A percentile compares a stretch with the other conserved stretches of the same genome.
Evolutionary conservation across 2,888 invertebrate species (phyloP).

Genomic region (Azorinus chamasolen): DNA sequence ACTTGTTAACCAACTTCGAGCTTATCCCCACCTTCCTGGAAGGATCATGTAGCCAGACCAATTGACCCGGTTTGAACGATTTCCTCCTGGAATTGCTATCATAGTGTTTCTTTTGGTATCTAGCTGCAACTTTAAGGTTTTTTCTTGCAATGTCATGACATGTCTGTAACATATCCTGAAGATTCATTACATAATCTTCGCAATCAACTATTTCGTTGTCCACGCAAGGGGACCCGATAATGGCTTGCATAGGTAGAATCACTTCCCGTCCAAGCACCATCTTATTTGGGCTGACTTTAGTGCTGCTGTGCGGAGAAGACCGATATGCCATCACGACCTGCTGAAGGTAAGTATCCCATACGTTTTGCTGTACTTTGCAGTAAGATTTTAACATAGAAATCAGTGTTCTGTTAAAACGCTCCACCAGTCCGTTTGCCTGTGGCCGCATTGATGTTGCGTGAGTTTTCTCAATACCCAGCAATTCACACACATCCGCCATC

Average conservation of each 20-base stretch:
- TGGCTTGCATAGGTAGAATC: constrained; percentile 40
- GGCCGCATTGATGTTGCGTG: constrained; percentile 34
- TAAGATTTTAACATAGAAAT: constrained; percentile 28
- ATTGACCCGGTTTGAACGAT: constrained; percentile 17
- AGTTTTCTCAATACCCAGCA: constrained; percentile 48
- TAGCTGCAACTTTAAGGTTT: constrained; percentile 4
- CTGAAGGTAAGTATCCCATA: constrained; percentile 49
- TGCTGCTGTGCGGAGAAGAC: constrained; percentile 35
- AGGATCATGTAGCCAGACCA: constrained; percentile 48
- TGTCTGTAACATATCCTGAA: constrained; percentile 15
- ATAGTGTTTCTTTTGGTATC: constrained; percentile 37
- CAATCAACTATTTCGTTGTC: neutral
- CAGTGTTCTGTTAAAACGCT: constrained; percentile 55
- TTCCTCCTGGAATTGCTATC: constrained; percentile 24
- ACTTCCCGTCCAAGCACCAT: constrained; percentile 48
- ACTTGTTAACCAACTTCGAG: no score
- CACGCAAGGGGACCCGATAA: constrained; percentile 15
- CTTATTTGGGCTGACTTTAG: constrained; percentile 50
- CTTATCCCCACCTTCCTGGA: constrained; percentile 29
- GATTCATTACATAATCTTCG: constrained; percentile 20
- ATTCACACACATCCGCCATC: constrained; percentile 42
- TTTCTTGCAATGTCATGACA: constrained; percentile 29
- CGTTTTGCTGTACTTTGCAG: constrained; percentile 25
- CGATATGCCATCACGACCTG: constrained; percentile 60
- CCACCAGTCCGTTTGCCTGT: constrained; percentile 47